Evolutionary conservation across 2,797 vertebrate species (phyloP).

Genomic region (Calcarius lapponicus): DNA sequence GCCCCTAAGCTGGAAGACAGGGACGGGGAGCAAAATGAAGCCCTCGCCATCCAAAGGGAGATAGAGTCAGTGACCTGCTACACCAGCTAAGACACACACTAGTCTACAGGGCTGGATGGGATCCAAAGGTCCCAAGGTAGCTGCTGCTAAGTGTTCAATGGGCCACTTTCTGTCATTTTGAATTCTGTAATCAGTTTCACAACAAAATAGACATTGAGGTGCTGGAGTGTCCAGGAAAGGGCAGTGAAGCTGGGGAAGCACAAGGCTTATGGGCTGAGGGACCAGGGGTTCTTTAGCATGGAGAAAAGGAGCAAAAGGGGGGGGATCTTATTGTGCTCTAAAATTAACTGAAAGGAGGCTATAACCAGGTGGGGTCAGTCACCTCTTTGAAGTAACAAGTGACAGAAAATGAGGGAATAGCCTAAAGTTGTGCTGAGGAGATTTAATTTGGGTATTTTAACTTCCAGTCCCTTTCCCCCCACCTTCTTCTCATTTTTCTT

Average conservation of each 20-base stretch:
- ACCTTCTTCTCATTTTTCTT: not conserved
- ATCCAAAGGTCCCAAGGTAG: not conserved
- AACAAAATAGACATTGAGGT: not conserved
- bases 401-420: not conserved
- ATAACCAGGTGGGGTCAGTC: not conserved
- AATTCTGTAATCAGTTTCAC: not conserved
- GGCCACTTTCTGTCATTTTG: fast-evolving
- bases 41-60: not conserved
- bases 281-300: not conserved
- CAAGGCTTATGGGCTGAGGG: not conserved
- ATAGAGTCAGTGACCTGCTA: not conserved
- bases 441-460: not conserved
- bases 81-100: not conserved
- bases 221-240: not conserved
- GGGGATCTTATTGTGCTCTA: fast-evolving
- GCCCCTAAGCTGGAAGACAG: not conserved
- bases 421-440: not conserved
- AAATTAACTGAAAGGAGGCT: not conserved
- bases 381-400: not conserved
- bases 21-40: not conserved
- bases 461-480: not conserved
- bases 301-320: too few species aligned
- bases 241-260: not conserved
- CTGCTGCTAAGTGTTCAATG: not conserved
- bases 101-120: not conserved